Conservation (phyloP, 2,797 vertebrate genomes). For the Anguilla pacifica region DNA sequence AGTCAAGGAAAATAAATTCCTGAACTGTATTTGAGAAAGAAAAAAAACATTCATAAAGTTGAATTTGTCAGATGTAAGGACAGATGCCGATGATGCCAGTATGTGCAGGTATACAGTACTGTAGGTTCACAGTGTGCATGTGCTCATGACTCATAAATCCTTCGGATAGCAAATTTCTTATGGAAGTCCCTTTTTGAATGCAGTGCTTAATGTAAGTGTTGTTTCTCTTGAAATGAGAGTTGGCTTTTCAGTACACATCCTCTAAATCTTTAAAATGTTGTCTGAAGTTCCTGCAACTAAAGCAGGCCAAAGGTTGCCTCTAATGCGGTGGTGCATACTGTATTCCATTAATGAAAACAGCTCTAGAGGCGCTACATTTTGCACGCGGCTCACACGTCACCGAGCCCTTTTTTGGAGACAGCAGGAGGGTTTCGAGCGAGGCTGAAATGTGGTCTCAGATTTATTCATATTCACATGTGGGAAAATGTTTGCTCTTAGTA, state of each 20-base stretch:
- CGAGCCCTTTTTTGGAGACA: neutral
- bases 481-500: slow-evolving; percentile 17
- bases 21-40: neutral
- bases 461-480: neutral
- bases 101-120: neutral
- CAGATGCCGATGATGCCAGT: neutral
- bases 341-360: neutral
- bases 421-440: neutral
- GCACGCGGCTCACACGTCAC: neutral
- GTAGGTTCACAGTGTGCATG: neutral
- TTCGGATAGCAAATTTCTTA: neutral
- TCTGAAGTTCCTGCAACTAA: neutral
- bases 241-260: neutral
- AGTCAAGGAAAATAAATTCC: neutral
- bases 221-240: neutral
- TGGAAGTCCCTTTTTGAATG: neutral
- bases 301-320: neutral
- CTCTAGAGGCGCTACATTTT: neutral
- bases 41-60: neutral
- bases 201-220: neutral
- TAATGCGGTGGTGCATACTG: neutral
- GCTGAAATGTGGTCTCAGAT: neutral
- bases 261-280: neutral
- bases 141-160: neutral
- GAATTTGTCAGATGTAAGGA: neutral